Base-by-base conservation (phyloP, 2,113 vertebrate genomes). In the Aspidoscelis tigris region DNA sequence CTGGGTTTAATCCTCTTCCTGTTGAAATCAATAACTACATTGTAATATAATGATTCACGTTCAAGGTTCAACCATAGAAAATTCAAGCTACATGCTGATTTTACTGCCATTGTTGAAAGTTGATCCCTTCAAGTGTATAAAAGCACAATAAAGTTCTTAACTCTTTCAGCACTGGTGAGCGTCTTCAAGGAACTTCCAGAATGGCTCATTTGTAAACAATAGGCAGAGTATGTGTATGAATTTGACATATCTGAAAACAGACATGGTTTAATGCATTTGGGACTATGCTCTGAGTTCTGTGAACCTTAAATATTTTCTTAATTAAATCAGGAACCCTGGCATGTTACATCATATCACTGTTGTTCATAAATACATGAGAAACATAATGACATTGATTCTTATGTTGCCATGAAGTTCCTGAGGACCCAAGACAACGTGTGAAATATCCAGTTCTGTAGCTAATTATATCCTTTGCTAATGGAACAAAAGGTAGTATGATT, bases 1-100 rank as follows among this genome's bases (percentile, higher is more conserved):
- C 96, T 98, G 93, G 96, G 94, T 95, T 96, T 98, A 97, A 97
- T 96, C 93, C 78, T 97, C 97, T 99, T 99, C 97, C 97, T 99
- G 97, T 97, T 96, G 95, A 97, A 97, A 97, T 97, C 97, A 97
- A 95, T 97, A 97, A 97, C 95, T 97, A 97, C 96, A 97, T 96
- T 96, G 96, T 96, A 96, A 95, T 96, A 94, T 95, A 97, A 96
- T 96, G 95, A 98, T 98, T 98, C 97, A 97, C 91, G 91, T 95
- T 96, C 92, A 96, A 96, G 95, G 95, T 97, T 95, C 88, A 95
- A 96, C 95, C 95, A 90, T 93, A 96, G 96, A 95, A 93, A 97
- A 97, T 97, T 93, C 92, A 93, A 94, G 92, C 95, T 95, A 94
- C 94, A 95, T 93, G 96, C 94, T 94, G 93, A 94, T 95, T 96